Conservation (phyloP, 2,797 vertebrate species). For the Rhynchonycteris naso region DNA sequence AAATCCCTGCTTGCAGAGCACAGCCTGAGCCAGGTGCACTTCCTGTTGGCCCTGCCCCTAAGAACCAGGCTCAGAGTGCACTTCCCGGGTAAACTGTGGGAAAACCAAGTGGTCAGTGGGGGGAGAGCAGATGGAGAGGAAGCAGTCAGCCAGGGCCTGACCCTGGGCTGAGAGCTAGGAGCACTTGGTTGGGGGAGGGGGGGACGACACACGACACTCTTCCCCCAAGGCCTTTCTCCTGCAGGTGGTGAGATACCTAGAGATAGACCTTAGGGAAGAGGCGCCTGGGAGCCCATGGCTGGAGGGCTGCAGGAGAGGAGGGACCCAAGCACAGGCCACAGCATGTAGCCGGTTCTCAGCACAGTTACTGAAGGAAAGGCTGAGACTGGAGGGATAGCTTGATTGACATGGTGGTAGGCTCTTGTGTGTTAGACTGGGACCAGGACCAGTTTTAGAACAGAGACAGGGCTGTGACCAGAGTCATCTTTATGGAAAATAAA, state of each 20-base stretch:
- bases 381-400: not conserved
- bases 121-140: not conserved
- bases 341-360: accelerated
- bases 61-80: not conserved
- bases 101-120: not conserved
- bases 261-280: not conserved
- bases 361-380: not conserved
- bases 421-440: not conserved
- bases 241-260: not conserved
- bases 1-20: conserved; percentile 73
- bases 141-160: not conserved
- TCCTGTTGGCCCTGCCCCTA: conserved; percentile 57
- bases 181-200: not conserved
- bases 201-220: no score
- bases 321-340: not conserved
- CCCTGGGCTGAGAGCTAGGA: not conserved
- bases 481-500: not conserved
- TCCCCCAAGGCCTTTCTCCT: not conserved
- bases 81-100: not conserved
- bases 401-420: accelerated
- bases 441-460: not conserved
- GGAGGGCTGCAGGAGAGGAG: not conserved
- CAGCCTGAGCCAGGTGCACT: not conserved
- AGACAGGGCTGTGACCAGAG: not conserved
- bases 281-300: not conserved